Evolutionary conservation across 2,888 invertebrate genomes (phyloP).

Genomic region (Epirrita christyi): DNA sequence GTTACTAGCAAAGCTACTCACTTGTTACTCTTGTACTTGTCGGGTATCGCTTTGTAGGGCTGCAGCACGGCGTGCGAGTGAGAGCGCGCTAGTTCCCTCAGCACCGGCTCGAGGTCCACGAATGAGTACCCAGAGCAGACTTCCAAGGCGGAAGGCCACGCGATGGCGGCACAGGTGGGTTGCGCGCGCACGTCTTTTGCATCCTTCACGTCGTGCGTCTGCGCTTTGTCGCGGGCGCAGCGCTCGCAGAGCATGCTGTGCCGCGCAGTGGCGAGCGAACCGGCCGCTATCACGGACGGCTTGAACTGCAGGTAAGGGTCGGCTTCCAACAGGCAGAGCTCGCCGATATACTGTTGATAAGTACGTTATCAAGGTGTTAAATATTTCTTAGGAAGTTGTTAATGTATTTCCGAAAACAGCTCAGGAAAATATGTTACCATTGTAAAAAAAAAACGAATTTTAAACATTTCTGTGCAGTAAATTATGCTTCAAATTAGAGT

Average conservation of each 20-base stretch:
- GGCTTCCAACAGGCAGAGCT: slow-evolving; percentile 93
- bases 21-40: slow-evolving; percentile 94
- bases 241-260: slow-evolving; percentile 85
- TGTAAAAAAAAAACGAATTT: too few species aligned
- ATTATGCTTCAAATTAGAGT: too few species aligned
- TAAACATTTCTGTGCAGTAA: too few species aligned
- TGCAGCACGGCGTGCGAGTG: slow-evolving; percentile 87
- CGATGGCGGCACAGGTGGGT: slow-evolving; percentile 55
- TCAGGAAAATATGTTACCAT: too few species aligned
- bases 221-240: slow-evolving; percentile 44
- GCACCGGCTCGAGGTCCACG: slow-evolving; percentile 86
- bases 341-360: slow-evolving; percentile 89
- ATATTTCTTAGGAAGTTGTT: too few species aligned
- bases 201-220: background rate
- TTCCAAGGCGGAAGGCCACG: slow-evolving; percentile 89
- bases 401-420: too few species aligned
- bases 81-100: slow-evolving; percentile 88
- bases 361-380: background rate
- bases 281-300: slow-evolving; percentile 93
- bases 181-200: slow-evolving; percentile 10
- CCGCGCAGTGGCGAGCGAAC: slow-evolving; percentile 92
- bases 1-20: slow-evolving; percentile 60
- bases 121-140: slow-evolving; percentile 87
- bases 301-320: slow-evolving; percentile 93
- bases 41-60: slow-evolving; percentile 93